phyloP scores from a whole-genome alignment of 1,140 invertebrate species.

The Drosophila setifemur region DNA sequence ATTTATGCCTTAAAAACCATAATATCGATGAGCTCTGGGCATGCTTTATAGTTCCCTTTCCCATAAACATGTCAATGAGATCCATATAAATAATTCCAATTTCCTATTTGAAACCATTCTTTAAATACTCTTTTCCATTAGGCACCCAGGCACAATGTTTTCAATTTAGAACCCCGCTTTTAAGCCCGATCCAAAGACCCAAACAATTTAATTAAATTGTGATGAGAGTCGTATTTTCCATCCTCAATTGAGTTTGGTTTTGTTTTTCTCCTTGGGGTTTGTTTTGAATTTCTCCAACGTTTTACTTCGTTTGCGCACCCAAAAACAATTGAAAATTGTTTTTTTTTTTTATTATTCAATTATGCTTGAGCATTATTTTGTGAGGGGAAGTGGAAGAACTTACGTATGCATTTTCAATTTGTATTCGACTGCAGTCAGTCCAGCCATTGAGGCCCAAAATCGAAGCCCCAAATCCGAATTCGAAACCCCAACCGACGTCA shows the following conservation, averaged over 20 bases:
- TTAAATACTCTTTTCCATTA: slow-evolving; percentile 4
- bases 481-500: slow-evolving; percentile 2
- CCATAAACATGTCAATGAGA: slow-evolving; percentile 20
- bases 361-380: slow-evolving; percentile 29
- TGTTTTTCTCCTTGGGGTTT: slow-evolving; percentile 30
- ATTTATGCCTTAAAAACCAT: background rate
- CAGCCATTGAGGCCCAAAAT: too few relatives aligned
- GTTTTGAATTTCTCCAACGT: slow-evolving; percentile 45
- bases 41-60: slow-evolving; percentile 6
- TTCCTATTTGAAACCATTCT: slow-evolving; percentile 19
- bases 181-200: too few relatives aligned
- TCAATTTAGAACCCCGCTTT: slow-evolving; percentile 21
- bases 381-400: slow-evolving; percentile 6
- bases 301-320: slow-evolving; percentile 32
- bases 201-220: slow-evolving; percentile 66
- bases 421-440: slow-evolving; percentile 17
- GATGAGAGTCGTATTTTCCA: slow-evolving; percentile 21
- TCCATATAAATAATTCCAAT: slow-evolving; percentile 25
- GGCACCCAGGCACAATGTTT: background rate
- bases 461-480: slow-evolving; percentile 10
- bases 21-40: background rate
- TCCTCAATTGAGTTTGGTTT: slow-evolving; percentile 25
- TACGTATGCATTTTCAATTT: slow-evolving; percentile 29
- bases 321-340: slow-evolving; percentile 64
- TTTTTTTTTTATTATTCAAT: slow-evolving; percentile 74